Percentiles rank a stretch among this genome's conserved stretches.
Conservation (phyloP, 2,888 invertebrate genomes). For the Limenitis camilla region DNA sequence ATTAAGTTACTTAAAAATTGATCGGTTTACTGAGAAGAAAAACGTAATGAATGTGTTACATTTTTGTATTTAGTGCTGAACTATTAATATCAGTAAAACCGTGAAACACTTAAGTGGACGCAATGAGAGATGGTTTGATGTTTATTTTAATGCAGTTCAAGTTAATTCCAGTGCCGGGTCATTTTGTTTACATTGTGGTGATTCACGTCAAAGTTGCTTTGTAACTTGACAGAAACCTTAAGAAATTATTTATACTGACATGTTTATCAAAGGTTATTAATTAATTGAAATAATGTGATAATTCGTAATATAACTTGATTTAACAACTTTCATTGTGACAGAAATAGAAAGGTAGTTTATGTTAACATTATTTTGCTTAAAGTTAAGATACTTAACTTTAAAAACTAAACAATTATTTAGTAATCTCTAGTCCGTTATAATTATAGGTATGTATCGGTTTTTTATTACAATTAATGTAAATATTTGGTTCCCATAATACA, state of each 20-base stretch:
- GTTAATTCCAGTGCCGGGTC: constrained; percentile 47
- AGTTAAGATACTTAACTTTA: no score
- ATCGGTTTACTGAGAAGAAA: no score
- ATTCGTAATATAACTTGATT: background rate
- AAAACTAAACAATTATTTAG: no score
- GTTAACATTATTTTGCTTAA: background rate
- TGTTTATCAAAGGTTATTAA: constrained; percentile 3
- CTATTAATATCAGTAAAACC: constrained; percentile 53
- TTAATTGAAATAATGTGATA: constrained; percentile 1
- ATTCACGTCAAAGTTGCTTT: constrained; percentile 42
- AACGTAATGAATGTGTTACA: constrained; percentile 54
- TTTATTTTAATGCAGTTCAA: constrained; percentile 56
- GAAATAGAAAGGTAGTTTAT: no score
- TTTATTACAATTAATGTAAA: no score
- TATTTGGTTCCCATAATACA: no score
- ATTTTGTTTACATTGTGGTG: constrained; percentile 57
- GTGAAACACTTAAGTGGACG: constrained; percentile 44
- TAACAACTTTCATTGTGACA: background rate
- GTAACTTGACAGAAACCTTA: constrained; percentile 41
- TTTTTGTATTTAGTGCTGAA: constrained; percentile 56
- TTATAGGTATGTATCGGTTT: no score
- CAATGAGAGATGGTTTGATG: constrained; percentile 44
- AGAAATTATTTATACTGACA: constrained; percentile 15
- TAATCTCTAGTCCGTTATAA: no score
- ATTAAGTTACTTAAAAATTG: no score